These are phyloP conservation scores for Halcyon badia DNA, from an alignment of 2,797 vertebrate species.

Conservation along the genomic window DNA sequence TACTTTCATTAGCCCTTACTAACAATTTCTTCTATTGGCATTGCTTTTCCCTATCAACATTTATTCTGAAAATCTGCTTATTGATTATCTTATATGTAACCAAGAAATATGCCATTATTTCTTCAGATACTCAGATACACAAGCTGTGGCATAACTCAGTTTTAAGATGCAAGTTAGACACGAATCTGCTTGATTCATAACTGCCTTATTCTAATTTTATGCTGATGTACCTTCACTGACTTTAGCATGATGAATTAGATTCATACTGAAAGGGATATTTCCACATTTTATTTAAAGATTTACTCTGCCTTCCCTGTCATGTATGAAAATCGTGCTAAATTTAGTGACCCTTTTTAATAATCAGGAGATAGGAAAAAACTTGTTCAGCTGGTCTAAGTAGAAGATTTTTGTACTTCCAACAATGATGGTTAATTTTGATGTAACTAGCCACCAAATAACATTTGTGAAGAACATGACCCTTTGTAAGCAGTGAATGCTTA, in stretches of 20 bases:
- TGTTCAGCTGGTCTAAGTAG: neutral
- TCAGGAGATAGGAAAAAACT: neutral
- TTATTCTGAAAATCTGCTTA: neutral
- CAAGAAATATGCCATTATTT: neutral
- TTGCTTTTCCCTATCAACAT: neutral
- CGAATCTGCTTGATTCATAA: slow-evolving; percentile 15
- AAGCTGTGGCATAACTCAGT: neutral
- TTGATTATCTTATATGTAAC: neutral
- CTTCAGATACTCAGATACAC: neutral
- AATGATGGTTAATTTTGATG: neutral
- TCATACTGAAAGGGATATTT: neutral
- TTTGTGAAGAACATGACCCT: neutral
- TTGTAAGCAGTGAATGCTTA: neutral
- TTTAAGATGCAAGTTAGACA: neutral
- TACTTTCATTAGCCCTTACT: neutral
- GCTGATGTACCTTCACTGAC: neutral
- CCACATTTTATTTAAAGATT: slow-evolving; percentile 27
- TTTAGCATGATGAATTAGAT: slow-evolving; percentile 24
- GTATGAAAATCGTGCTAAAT: slow-evolving; percentile 24
- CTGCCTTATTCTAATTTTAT: slow-evolving; percentile 44
- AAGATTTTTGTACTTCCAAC: neutral
- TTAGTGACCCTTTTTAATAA: slow-evolving; percentile 14
- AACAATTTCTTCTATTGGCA: neutral
- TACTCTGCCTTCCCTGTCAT: neutral
- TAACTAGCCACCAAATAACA: neutral